Evolutionary conservation across 2,113 vertebrate genomes (phyloP), one percentile per base, ranked within the genome.

Genomic region (Fulmarus glacialis): DNA sequence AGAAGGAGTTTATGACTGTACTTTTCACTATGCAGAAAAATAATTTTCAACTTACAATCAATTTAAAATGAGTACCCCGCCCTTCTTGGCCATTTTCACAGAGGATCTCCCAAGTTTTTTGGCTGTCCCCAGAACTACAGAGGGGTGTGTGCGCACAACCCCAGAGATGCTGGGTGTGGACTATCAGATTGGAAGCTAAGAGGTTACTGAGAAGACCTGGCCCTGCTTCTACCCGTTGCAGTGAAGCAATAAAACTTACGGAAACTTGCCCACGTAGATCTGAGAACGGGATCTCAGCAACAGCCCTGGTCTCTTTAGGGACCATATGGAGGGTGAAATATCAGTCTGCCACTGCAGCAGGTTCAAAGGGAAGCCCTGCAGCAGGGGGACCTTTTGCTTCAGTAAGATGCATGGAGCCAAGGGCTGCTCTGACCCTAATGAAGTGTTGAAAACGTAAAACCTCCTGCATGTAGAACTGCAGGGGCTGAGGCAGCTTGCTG

Each of bases 71-170:
- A 87, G 91, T 5, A 73, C 95, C 15, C 81, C 93, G 40, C 97
- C 94, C 95, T 97, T 60, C 87, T 90, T 89, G 93, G 95, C 93
- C 38, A 21, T 70, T 88, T 73, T 23, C 82, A 83, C 50, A 59
- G 78, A 96, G 90, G 89, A 88, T 97, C 93, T 97, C 96, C 96
- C 94, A 88, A 77, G 84, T 29, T 83, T 89, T 58, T 58, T 97
- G 94, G 94, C 96, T 19, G 73, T 63, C 58, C 78, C 62, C 55
- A 94, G 23, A 55, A 64, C n/a, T 4, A 32, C 40, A 56, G 91
- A 95, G 91, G 95, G 87, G 89, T 72, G 94, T 89, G 95, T 79
- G 53, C 13, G 7, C 52, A 63, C 52, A 95, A 40, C 68, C 87
- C 91, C 66, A 72, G 81, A 95, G 96, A 82, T 89, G 81, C 91